phyloP scores from a whole-genome alignment of 1,140 invertebrate genomes.

The Adoxophyes honmai region DNA sequence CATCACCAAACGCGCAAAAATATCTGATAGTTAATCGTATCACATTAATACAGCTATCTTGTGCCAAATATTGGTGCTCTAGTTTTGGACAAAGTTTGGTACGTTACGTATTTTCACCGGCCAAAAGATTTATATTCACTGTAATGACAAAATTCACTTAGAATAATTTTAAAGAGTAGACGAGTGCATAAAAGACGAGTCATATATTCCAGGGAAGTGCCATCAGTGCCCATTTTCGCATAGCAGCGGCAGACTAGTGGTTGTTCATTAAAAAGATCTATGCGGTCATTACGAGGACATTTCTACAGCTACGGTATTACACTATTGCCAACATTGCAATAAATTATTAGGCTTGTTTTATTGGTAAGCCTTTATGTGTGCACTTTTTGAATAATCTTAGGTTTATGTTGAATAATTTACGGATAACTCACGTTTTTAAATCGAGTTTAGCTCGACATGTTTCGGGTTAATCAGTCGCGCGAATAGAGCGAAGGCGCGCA shows the following conservation, averaged over 20 bases:
- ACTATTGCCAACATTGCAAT: constrained; percentile 39
- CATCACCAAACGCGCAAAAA: too few relatives aligned
- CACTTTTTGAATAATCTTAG: background rate
- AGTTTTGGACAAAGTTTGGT: too few relatives aligned
- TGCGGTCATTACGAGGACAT: constrained; percentile 55
- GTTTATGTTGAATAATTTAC: too few relatives aligned
- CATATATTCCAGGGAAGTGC: constrained; percentile 42
- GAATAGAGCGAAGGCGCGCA: too few relatives aligned
- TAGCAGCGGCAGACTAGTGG: constrained; percentile 52
- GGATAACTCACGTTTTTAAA: too few relatives aligned
- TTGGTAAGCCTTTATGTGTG: background rate
- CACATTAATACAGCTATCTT: too few relatives aligned
- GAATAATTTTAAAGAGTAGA: constrained; percentile 35
- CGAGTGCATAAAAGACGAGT: constrained; percentile 45
- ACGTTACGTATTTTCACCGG: too few relatives aligned
- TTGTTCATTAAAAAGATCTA: constrained; percentile 68
- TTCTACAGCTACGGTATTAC: constrained; percentile 39
- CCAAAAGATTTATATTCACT: constrained; percentile 15
- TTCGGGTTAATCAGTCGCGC: too few relatives aligned
- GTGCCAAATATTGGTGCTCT: too few relatives aligned
- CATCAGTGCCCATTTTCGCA: constrained; percentile 43
- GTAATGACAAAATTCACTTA: constrained; percentile 48
- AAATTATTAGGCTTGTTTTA: constrained; percentile 39
- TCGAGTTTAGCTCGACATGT: too few relatives aligned
- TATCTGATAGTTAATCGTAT: too few relatives aligned